These are phyloP conservation scores for Helobdella robusta DNA, from an alignment of 2,888 invertebrate genomes.

Conservation along the genomic window DNA sequence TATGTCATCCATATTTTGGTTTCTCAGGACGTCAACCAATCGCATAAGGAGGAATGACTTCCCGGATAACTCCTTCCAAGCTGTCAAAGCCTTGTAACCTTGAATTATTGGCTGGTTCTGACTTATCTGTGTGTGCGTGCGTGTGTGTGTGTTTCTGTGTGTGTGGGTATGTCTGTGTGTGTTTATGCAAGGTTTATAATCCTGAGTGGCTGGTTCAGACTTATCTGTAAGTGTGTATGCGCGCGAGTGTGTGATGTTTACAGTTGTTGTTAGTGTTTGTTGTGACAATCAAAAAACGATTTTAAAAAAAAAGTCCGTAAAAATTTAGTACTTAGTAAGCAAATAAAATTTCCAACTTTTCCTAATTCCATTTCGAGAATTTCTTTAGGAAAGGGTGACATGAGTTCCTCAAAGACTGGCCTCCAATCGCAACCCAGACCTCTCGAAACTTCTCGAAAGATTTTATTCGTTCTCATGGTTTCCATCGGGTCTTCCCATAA, in stretches of 20 bases:
- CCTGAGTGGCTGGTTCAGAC: no score
- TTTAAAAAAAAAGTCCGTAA: no score
- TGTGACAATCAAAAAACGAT: no score
- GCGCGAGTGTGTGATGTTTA: no score
- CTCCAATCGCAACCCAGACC: constrained; percentile 29
- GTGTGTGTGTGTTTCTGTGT: no score
- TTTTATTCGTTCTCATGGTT: constrained; percentile 25
- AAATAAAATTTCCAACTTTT: no score
- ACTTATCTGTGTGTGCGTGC: background rate
- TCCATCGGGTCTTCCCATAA: constrained; percentile 23
- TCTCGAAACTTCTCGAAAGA: constrained; percentile 29
- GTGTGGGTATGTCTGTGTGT: no score
- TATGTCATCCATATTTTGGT: constrained; percentile 21
- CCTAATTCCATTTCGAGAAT: constrained; percentile 18
- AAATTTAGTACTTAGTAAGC: no score
- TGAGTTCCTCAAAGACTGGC: constrained; percentile 26
- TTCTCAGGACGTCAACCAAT: constrained; percentile 21
- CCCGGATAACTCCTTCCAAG: constrained; percentile 27
- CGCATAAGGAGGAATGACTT: constrained; percentile 10
- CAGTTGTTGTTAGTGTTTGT: no score
- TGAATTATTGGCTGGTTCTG: constrained; percentile 27
- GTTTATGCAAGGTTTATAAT: no score
- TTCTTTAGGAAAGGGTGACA: constrained; percentile 19
- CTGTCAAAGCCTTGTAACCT: constrained; percentile 29
- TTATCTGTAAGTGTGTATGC: no score